These are phyloP conservation scores for Octopus sinensis DNA, from an alignment of 1,140 invertebrate genomes.

Conservation along the genomic window DNA sequence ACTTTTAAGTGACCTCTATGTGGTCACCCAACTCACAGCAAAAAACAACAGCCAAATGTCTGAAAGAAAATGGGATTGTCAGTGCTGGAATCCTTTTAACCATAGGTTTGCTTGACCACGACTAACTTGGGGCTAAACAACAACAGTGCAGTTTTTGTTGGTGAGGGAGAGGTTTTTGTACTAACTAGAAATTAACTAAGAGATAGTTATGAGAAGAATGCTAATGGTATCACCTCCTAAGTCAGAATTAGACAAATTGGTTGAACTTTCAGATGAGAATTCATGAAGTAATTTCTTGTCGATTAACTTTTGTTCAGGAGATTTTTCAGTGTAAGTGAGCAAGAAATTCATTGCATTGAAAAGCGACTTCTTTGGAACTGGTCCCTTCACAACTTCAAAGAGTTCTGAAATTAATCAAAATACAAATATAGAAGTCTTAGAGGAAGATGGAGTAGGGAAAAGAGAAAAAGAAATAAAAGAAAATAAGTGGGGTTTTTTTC, in stretches of 20 bases:
- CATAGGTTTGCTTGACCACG: too few relatives aligned
- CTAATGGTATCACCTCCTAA: not conserved
- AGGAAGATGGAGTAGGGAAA: not conserved
- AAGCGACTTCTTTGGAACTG: conserved; percentile 23
- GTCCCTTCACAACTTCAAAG: conserved; percentile 29
- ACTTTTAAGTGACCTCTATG: too few relatives aligned
- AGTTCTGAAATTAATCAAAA: conserved; percentile 22
- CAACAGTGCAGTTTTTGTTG: too few relatives aligned
- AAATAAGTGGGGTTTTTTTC: too few relatives aligned
- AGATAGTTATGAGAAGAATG: too few relatives aligned
- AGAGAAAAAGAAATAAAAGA: not conserved
- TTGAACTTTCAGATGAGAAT: conserved; percentile 29
- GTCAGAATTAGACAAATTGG: conserved; percentile 26
- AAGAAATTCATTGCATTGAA: conserved; percentile 34
- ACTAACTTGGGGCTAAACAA: too few relatives aligned
- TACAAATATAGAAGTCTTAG: not conserved
- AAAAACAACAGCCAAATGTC: too few relatives aligned
- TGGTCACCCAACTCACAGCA: too few relatives aligned
- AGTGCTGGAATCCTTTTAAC: too few relatives aligned
- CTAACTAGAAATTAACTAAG: too few relatives aligned
- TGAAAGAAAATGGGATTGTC: too few relatives aligned
- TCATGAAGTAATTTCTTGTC: conserved; percentile 34
- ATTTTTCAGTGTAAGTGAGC: conserved; percentile 37
- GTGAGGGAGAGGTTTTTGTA: too few relatives aligned
- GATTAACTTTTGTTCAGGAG: conserved; percentile 21